A percentile compares a stretch with the other conserved stretches of the same genome.
These are phyloP conservation scores for Thymelicus acteon DNA, from an alignment of 2,888 invertebrate species.

Conservation along the genomic window DNA sequence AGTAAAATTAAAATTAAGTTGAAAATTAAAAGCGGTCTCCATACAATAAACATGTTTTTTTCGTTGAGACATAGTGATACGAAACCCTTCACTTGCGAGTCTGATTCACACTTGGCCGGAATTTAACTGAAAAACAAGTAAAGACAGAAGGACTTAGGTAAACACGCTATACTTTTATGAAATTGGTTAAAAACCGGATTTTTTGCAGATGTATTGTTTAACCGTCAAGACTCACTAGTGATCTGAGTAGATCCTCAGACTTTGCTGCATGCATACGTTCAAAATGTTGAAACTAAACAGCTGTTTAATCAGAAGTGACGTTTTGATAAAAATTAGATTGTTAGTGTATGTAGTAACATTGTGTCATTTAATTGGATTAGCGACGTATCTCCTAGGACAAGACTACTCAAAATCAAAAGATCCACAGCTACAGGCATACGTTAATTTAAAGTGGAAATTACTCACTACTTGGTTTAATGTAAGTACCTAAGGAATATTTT, in stretches of 20 bases:
- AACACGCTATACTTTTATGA: background rate
- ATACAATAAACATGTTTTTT: no score
- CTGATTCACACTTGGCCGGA: no score
- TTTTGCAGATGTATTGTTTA: background rate
- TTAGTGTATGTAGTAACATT: conserved; percentile 55
- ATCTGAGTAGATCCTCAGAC: background rate
- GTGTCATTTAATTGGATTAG: conserved; percentile 55
- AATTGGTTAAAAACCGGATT: background rate
- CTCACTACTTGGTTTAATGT: conserved; percentile 78
- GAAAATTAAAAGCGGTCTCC: no score
- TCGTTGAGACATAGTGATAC: no score
- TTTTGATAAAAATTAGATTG: conserved; percentile 61
- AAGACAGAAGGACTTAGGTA: no score
- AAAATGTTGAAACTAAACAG: conserved; percentile 18
- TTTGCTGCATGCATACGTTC: conserved; percentile 4
- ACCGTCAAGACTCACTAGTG: background rate
- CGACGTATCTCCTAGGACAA: conserved; percentile 55
- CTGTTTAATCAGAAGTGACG: conserved; percentile 29
- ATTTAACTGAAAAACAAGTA: no score
- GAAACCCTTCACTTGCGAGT: no score
- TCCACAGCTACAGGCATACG: conserved; percentile 58
- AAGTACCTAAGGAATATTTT: conserved; percentile 48
- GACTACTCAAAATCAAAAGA: conserved; percentile 65
- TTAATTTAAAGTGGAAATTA: conserved; percentile 64
- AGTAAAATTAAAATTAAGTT: no score